phyloP scores from a whole-genome alignment of 2,113 vertebrate species.

The Lophura nycthemera region DNA sequence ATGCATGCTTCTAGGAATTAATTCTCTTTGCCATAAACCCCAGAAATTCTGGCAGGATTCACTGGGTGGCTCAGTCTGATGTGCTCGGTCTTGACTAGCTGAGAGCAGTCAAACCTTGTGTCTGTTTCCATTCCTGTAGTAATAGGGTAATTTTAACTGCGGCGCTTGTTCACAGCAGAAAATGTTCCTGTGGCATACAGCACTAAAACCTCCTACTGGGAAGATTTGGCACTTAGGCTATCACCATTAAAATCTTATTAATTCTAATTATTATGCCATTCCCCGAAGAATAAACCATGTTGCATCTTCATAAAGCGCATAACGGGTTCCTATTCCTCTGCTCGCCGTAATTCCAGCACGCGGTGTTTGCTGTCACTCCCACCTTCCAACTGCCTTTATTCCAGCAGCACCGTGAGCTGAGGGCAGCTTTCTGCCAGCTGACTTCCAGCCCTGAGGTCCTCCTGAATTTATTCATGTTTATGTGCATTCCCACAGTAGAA shows the following conservation, averaged over 20 bases:
- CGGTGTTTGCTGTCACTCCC: background rate
- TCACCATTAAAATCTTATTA: constrained; percentile 70
- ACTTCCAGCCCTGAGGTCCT: background rate
- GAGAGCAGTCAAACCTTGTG: background rate
- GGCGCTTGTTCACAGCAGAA: constrained; percentile 31
- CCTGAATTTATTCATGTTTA: background rate
- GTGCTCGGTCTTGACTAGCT: background rate
- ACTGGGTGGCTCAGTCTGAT: too few relatives aligned
- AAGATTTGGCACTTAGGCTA: constrained; percentile 65
- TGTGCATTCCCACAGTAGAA: background rate
- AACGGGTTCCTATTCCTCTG: background rate
- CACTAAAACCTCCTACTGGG: constrained; percentile 51
- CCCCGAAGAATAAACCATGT: constrained; percentile 49
- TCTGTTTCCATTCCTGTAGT: constrained; percentile 35
- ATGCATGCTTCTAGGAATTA: background rate
- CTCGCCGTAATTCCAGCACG: background rate
- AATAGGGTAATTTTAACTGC: constrained; percentile 49
- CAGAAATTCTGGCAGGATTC: too few relatives aligned
- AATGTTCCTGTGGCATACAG: constrained; percentile 52
- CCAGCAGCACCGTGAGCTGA: background rate
- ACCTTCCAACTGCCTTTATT: background rate
- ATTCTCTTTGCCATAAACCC: background rate
- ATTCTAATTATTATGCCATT: constrained; percentile 66
- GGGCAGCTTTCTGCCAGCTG: background rate
- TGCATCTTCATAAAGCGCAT: constrained; percentile 40